Percentiles rank a stretch among this genome's conserved stretches.
phyloP scores from a whole-genome alignment of 2,797 vertebrate genomes.

The Oceanodroma leucorhoa region DNA sequence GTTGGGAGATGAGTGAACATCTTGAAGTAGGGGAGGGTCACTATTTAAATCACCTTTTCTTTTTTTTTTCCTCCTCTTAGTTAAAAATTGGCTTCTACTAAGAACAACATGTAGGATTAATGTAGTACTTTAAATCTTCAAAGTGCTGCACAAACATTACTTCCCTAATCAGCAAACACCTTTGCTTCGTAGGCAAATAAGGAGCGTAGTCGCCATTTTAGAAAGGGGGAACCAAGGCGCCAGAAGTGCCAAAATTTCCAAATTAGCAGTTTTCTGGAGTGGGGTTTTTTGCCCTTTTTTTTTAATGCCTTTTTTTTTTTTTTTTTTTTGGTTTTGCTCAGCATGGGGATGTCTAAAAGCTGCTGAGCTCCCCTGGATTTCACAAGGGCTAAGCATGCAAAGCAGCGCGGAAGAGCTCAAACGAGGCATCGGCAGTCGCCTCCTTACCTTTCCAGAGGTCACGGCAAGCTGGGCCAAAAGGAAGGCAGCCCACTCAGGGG shows the following conservation, averaged over 20 bases:
- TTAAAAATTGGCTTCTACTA: constrained; percentile 26
- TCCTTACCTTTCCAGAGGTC: not conserved
- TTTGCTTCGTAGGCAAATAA: constrained; percentile 40
- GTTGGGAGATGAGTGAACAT: constrained; percentile 40
- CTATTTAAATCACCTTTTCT: not conserved
- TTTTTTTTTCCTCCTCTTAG: not conserved
- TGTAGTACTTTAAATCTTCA: constrained; percentile 39
- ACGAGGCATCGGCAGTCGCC: not conserved
- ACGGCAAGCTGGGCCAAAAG: not conserved
- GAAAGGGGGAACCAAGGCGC: not conserved
- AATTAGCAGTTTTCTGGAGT: not conserved
- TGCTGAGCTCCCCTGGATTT: constrained; percentile 5
- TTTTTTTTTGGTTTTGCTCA: not conserved
- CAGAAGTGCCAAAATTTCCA: not conserved
- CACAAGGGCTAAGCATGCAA: not conserved
- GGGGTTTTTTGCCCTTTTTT: not conserved
- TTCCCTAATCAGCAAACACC: constrained; percentile 39
- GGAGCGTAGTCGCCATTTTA: not conserved
- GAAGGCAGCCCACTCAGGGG: not conserved
- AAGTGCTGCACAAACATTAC: constrained; percentile 48
- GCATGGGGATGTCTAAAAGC: not conserved
- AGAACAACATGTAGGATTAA: constrained; percentile 36
- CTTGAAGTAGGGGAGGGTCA: constrained; percentile 48
- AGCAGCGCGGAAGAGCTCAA: not conserved
- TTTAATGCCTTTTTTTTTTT: not conserved